Conservation (phyloP, 2,113 vertebrate species). For the Hippocampus barbouri region DNA sequence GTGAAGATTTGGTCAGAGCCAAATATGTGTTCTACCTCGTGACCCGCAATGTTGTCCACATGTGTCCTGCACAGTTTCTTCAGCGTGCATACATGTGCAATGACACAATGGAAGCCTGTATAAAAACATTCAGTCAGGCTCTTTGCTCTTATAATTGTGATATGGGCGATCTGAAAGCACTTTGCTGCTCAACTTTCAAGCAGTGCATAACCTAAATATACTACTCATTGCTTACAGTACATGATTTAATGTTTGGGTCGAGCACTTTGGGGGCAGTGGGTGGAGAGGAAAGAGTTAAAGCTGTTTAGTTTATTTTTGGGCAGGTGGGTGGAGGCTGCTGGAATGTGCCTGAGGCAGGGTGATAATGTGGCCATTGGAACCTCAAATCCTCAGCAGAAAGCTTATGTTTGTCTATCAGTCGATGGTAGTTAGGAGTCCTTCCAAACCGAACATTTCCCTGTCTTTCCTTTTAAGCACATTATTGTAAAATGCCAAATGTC, state of each 20-base stretch:
- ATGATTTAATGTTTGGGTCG: conserved; percentile 4
- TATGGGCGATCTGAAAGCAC: not conserved
- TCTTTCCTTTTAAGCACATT: not conserved
- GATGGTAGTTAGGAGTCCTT: conserved; percentile 49
- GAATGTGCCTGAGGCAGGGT: conserved; percentile 76
- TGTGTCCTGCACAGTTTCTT: not conserved
- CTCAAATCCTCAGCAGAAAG: conserved; percentile 58
- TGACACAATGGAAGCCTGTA: conserved; percentile 1
- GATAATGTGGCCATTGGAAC: conserved; percentile 72
- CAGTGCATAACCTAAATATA: not conserved
- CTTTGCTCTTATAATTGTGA: not conserved
- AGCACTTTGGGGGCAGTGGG: conserved; percentile 5
- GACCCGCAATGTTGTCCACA: not conserved
- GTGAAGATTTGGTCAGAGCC: not conserved
- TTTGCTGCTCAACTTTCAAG: not conserved
- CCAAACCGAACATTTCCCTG: conserved; percentile 44
- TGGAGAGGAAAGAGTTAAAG: conserved; percentile 65
- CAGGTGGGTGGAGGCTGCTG: conserved; percentile 74
- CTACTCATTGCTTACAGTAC: not conserved
- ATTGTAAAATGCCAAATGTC: not conserved
- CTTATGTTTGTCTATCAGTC: conserved; percentile 56
- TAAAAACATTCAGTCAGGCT: not conserved
- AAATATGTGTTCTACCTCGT: not conserved
- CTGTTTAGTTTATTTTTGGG: conserved; percentile 73
- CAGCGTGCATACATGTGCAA: too few relatives aligned